phyloP scores from a whole-genome alignment of 1,140 invertebrate species.

The Condylostylus longicornis region DNA sequence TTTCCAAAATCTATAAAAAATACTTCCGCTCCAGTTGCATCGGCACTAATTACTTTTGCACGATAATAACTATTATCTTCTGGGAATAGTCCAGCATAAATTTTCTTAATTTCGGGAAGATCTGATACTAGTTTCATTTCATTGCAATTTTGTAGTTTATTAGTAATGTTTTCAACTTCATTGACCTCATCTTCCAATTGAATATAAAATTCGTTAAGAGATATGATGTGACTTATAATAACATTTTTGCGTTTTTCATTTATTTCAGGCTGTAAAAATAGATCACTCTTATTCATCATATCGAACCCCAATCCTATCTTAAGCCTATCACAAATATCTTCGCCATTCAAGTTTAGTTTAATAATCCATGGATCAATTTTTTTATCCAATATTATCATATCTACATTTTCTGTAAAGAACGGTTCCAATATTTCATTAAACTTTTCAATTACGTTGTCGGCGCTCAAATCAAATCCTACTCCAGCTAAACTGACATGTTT shows the following conservation, averaged over 20 bases:
- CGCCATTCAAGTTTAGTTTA: conserved; percentile 9
- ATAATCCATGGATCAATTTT: conserved; percentile 12
- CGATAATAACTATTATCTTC: conserved; percentile 57
- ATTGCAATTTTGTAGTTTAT: conserved; percentile 28
- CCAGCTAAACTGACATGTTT: conserved; percentile 44
- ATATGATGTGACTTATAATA: conserved; percentile 44
- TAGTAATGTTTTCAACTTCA: conserved; percentile 43
- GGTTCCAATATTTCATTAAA: conserved; percentile 19
- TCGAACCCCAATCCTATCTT: conserved; percentile 13
- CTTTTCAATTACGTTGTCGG: conserved; percentile 9
- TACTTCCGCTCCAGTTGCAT: conserved; percentile 38
- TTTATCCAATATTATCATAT: conserved; percentile 21
- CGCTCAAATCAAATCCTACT: too few species aligned
- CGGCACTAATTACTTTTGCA: conserved; percentile 40
- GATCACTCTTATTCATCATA: conserved; percentile 5
- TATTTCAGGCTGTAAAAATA: too few species aligned
- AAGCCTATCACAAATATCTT: conserved; percentile 19
- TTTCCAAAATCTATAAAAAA: conserved; percentile 59
- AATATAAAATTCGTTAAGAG: conserved; percentile 53
- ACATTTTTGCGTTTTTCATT: conserved; percentile 10
- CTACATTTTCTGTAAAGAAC: conserved; percentile 22
- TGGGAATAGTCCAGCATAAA: conserved; percentile 47
- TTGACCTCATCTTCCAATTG: conserved; percentile 43
- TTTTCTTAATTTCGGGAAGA: conserved; percentile 31
- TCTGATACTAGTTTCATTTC: background rate